These are phyloP conservation scores for Potorous gilbertii DNA, from an alignment of 2,797 vertebrate genomes.

Conservation along the genomic window DNA sequence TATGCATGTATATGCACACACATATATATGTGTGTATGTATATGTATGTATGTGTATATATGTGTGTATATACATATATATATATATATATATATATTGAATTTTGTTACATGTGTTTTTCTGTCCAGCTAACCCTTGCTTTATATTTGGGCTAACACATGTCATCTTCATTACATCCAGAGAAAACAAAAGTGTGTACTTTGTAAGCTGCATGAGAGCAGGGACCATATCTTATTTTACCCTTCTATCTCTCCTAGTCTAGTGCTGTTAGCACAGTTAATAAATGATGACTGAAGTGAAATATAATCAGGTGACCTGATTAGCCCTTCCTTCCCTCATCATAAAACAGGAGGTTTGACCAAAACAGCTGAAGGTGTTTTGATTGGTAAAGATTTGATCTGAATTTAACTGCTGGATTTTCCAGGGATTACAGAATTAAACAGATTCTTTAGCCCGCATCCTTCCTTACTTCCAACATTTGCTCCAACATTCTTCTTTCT, in stretches of 20 bases:
- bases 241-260: background rate
- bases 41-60: too few species aligned
- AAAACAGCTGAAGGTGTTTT: background rate
- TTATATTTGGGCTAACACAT: background rate
- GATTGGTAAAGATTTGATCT: background rate
- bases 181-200: too few species aligned
- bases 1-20: background rate
- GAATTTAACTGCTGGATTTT: background rate
- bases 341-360: background rate
- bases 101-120: background rate
- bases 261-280: background rate
- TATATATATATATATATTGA: too few species aligned
- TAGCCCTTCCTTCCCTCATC: background rate
- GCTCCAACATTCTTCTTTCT: background rate
- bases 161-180: too few species aligned
- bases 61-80: too few species aligned
- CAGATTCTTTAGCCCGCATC: background rate
- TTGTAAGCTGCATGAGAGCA: background rate
- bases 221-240: background rate
- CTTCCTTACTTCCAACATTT: background rate
- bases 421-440: background rate
- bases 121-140: background rate
- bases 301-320: background rate
- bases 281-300: background rate
- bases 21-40: too few species aligned